Conservation (phyloP, 2,113 vertebrate species). For the Coreoperca whiteheadi region DNA sequence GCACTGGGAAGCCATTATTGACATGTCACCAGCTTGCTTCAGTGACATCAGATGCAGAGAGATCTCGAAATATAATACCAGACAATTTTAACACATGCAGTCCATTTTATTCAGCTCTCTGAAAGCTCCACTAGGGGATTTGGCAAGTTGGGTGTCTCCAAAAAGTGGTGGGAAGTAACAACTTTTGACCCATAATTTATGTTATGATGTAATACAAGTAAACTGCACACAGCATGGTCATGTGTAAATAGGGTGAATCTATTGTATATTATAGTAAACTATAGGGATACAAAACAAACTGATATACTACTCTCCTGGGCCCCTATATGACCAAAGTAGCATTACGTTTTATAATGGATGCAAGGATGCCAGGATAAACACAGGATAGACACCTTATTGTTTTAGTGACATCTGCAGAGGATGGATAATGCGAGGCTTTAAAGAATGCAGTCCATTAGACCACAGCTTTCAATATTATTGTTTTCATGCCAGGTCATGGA, state of each 20-base stretch:
- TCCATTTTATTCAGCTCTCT: slow-evolving; percentile 48
- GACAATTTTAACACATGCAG: slow-evolving; percentile 49
- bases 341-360: neutral
- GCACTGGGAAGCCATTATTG: slow-evolving; percentile 74
- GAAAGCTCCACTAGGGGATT: slow-evolving; percentile 16
- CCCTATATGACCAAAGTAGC: neutral
- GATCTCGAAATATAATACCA: slow-evolving; percentile 69
- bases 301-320: neutral
- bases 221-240: neutral
- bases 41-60: slow-evolving; percentile 65
- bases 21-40: slow-evolving; percentile 66
- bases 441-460: neutral
- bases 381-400: slow-evolving; percentile 4
- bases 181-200: neutral
- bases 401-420: neutral
- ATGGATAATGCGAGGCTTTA: neutral
- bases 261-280: neutral
- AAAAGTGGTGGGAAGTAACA: slow-evolving; percentile 7
- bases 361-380: slow-evolving; percentile 3
- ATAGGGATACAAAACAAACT: neutral
- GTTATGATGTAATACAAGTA: neutral
- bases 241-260: neutral
- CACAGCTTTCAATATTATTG: neutral
- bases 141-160: slow-evolving; percentile 24
- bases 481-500: neutral